Conservation (phyloP, 2,113 vertebrate species). For the Mobula birostris region DNA sequence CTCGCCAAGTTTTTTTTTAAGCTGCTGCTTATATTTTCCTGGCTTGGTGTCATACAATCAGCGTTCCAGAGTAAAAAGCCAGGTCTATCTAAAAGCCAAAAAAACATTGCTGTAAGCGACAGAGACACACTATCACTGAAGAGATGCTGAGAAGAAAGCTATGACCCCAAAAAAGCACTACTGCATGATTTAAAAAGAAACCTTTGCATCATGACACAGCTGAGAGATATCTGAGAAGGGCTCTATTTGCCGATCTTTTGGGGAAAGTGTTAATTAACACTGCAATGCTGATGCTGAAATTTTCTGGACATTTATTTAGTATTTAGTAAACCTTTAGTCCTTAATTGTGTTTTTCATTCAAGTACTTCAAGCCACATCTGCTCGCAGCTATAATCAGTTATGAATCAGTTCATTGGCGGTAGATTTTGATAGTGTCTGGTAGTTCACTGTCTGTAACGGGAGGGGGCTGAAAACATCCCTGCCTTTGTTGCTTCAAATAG, state of each 20-base stretch:
- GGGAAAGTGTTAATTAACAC: slow-evolving; percentile 61
- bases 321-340: slow-evolving; percentile 54
- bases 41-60: slow-evolving; percentile 49
- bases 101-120: slow-evolving; percentile 48
- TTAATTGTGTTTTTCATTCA: slow-evolving; percentile 48
- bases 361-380: slow-evolving; percentile 8
- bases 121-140: slow-evolving; percentile 43
- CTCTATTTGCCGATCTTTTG: slow-evolving; percentile 44
- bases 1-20: slow-evolving; percentile 39
- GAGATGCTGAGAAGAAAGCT: slow-evolving; percentile 41
- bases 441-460: neutral
- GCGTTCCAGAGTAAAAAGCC: slow-evolving; percentile 46
- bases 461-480: slow-evolving; percentile 55
- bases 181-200: slow-evolving; percentile 40
- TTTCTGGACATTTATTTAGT: slow-evolving; percentile 44
- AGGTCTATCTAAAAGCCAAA: slow-evolving; percentile 46
- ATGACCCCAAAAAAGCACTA: slow-evolving; percentile 42
- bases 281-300: slow-evolving; percentile 50
- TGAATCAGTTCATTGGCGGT: slow-evolving; percentile 27
- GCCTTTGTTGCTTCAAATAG: slow-evolving; percentile 62
- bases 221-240: slow-evolving; percentile 39
- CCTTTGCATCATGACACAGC: slow-evolving; percentile 39
- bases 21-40: slow-evolving; percentile 50
- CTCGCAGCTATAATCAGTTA: slow-evolving; percentile 35
- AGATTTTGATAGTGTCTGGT: slow-evolving; percentile 28